A percentile compares a stretch with the other conserved stretches of the same genome.
These are phyloP conservation scores for Rhodinocichla rosea DNA, from an alignment of 2,113 vertebrate genomes.

Conservation along the genomic window DNA sequence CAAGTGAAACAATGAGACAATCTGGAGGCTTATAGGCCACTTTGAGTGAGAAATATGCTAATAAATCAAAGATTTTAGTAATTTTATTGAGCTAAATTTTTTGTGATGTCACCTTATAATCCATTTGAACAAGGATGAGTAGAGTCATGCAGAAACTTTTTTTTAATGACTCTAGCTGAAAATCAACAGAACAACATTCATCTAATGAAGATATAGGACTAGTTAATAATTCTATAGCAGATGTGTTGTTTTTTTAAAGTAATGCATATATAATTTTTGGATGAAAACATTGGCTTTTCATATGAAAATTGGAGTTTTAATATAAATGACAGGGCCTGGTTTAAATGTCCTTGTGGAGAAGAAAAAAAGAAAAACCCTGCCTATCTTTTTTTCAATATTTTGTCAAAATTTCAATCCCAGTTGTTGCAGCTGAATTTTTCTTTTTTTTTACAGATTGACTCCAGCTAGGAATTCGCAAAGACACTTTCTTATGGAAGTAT, in stretches of 20 bases:
- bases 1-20: background rate
- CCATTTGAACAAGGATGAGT: background rate
- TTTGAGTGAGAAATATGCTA: background rate
- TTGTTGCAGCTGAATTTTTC: background rate
- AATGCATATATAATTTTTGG: background rate
- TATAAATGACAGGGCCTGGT: background rate
- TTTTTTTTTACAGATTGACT: background rate
- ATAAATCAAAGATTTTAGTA: background rate
- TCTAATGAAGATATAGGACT: background rate
- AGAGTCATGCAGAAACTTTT: background rate
- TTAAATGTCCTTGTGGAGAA: background rate
- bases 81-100: background rate
- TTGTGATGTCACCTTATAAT: background rate
- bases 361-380: background rate
- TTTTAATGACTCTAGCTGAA: background rate
- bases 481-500: background rate
- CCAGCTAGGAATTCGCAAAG: background rate
- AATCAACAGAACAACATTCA: background rate
- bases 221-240: background rate
- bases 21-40: background rate
- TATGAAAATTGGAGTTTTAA: background rate
- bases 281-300: background rate
- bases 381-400: background rate
- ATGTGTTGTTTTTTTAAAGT: background rate
- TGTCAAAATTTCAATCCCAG: background rate